These are phyloP conservation scores for Trogon surrucura DNA, from an alignment of 2,113 vertebrate genomes.

Conservation along the genomic window DNA sequence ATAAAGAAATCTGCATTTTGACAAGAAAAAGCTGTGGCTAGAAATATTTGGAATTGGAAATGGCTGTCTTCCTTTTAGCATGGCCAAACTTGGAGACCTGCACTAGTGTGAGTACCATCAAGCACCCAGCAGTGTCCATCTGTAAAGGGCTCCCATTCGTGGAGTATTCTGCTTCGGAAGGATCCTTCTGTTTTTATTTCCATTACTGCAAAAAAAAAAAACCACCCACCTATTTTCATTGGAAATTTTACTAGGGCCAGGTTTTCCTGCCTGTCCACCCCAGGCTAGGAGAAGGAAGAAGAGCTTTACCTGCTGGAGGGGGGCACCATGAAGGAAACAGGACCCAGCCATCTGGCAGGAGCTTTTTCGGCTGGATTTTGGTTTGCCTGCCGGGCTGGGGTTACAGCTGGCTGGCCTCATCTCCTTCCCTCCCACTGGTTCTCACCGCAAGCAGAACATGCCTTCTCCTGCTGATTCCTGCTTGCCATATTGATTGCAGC, in stretches of 20 bases:
- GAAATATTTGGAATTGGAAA: neutral
- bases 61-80: neutral
- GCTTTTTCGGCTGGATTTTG: neutral
- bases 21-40: neutral
- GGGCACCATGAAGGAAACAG: neutral
- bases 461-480: slow-evolving; percentile 61
- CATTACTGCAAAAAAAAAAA: neutral
- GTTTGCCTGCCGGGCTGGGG: slow-evolving; percentile 31
- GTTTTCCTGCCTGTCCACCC: neutral
- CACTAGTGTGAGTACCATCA: neutral
- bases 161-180: neutral
- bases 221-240: neutral
- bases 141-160: neutral
- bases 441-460: slow-evolving; percentile 47
- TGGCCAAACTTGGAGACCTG: neutral
- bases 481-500: slow-evolving; percentile 67
- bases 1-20: neutral
- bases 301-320: neutral
- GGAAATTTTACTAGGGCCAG: neutral
- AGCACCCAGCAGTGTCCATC: neutral
- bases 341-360: neutral
- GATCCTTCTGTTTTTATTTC: neutral
- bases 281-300: neutral
- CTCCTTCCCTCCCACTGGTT: slow-evolving; percentile 34
- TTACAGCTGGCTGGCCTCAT: slow-evolving; percentile 57